Evolutionary conservation across 2,797 vertebrate species (phyloP).

Genomic region (Sternotherus odoratus): DNA sequence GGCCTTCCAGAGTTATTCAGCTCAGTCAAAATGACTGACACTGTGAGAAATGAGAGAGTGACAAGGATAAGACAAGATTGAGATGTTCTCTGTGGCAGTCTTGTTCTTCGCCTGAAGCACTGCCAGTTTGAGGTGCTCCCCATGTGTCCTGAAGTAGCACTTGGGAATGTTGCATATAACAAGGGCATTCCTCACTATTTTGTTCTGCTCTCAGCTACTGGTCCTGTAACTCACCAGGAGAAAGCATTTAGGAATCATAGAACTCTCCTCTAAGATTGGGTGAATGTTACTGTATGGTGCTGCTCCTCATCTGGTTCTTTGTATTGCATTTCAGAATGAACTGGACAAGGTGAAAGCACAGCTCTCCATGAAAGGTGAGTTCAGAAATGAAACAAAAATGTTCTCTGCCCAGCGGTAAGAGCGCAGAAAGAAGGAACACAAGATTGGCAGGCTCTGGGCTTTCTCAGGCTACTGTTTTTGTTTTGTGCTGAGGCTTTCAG

Average conservation of each 20-base stretch:
- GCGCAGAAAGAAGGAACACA: accelerated
- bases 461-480: no score
- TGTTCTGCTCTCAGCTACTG: not conserved
- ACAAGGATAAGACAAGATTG: constrained; percentile 59
- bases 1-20: constrained; percentile 68
- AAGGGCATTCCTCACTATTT: accelerated
- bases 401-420: not conserved
- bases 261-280: not conserved
- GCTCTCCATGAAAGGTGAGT: constrained; percentile 90
- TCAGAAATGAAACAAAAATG: not conserved
- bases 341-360: constrained; percentile 86
- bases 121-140: constrained; percentile 60
- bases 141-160: not conserved
- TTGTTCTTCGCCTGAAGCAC: not conserved
- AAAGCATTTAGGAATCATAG: not conserved
- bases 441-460: accelerated
- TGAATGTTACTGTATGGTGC: not conserved
- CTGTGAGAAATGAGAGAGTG: constrained; percentile 68
- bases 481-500: not conserved
- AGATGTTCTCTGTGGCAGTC: not conserved
- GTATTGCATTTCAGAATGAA: constrained; percentile 89
- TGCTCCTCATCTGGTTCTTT: constrained; percentile 26
- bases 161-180: not conserved
- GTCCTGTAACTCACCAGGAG: not conserved
- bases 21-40: constrained; percentile 71